Conservation (phyloP, 2,888 invertebrate genomes). For the Ophion slaviceki region DNA sequence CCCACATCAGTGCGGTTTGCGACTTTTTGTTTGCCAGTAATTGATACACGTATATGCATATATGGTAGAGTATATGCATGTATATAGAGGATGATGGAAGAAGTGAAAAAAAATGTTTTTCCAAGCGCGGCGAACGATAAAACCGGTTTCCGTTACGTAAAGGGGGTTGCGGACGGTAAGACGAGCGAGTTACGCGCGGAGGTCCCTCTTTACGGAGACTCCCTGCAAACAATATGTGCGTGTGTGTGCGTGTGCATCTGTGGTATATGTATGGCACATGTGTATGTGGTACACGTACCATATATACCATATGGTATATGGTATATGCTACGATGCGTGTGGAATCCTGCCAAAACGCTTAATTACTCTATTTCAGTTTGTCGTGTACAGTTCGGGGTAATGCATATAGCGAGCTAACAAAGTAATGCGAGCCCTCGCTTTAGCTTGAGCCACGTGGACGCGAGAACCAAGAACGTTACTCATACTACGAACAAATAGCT, state of each 20-base stretch:
- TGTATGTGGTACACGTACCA: slow-evolving; percentile 1
- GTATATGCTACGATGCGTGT: slow-evolving; percentile 24
- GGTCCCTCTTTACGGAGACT: slow-evolving; percentile 17
- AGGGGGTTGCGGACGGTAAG: slow-evolving; percentile 22
- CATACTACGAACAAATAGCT: background rate
- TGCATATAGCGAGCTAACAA: background rate
- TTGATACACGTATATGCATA: background rate
- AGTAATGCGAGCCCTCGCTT: background rate
- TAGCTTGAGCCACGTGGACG: background rate
- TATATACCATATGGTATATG: background rate
- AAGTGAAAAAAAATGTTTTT: slow-evolving; percentile 23
- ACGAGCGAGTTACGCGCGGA: slow-evolving; percentile 4
- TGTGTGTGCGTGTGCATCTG: background rate
- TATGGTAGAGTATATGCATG: background rate
- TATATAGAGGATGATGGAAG: background rate
- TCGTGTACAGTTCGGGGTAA: slow-evolving; percentile 1
- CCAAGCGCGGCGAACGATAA: background rate
- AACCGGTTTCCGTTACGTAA: slow-evolving; percentile 57
- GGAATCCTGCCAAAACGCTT: slow-evolving; percentile 50
- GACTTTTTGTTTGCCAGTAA: background rate
- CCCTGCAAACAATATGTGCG: background rate
- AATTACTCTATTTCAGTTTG: slow-evolving; percentile 54
- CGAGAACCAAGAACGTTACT: background rate
- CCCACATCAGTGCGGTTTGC: background rate
- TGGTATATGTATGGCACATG: slow-evolving; percentile 1